Conservation (phyloP, 2,888 invertebrate genomes). For the Noctuana brunneofusca region DNA sequence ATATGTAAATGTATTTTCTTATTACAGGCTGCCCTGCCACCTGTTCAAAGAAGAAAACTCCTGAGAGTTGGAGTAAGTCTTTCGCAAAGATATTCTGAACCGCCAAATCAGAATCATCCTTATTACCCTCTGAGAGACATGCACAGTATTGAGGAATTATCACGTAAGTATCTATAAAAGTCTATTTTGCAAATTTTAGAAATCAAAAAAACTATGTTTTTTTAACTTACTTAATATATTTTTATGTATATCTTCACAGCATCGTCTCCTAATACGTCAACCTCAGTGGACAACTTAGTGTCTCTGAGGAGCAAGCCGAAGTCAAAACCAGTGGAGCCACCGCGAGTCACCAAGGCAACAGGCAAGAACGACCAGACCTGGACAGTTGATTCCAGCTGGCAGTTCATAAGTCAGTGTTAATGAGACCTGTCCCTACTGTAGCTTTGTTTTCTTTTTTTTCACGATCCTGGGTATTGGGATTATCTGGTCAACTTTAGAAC, state of each 20-base stretch:
- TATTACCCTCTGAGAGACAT: constrained; percentile 78
- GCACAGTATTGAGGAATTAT: constrained; percentile 80
- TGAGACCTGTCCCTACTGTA: constrained; percentile 28
- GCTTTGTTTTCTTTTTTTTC: constrained; percentile 25
- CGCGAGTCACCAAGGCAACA: constrained; percentile 78
- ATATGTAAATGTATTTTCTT: not conserved
- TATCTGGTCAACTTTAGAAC: not conserved
- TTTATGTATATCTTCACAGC: constrained; percentile 50
- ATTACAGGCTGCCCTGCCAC: constrained; percentile 61
- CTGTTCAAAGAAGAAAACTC: constrained; percentile 73
- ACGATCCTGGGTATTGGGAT: constrained; percentile 15
- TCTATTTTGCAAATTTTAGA: not conserved
- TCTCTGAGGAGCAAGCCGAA: constrained; percentile 82
- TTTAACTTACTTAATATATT: not conserved
- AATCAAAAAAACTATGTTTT: not conserved
- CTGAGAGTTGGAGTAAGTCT: constrained; percentile 68
- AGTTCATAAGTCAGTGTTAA: constrained; percentile 88
- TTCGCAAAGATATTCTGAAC: constrained; percentile 85
- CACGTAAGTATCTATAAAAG: constrained; percentile 61
- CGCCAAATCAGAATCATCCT: constrained; percentile 78
- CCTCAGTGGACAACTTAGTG: constrained; percentile 87
- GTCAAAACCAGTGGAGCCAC: constrained; percentile 88
- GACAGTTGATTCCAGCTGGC: constrained; percentile 95
- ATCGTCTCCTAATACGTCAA: constrained; percentile 82
- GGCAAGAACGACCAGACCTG: constrained; percentile 85